Base-by-base conservation (phyloP, 2,113 vertebrate species). In the Tichodroma muraria region DNA sequence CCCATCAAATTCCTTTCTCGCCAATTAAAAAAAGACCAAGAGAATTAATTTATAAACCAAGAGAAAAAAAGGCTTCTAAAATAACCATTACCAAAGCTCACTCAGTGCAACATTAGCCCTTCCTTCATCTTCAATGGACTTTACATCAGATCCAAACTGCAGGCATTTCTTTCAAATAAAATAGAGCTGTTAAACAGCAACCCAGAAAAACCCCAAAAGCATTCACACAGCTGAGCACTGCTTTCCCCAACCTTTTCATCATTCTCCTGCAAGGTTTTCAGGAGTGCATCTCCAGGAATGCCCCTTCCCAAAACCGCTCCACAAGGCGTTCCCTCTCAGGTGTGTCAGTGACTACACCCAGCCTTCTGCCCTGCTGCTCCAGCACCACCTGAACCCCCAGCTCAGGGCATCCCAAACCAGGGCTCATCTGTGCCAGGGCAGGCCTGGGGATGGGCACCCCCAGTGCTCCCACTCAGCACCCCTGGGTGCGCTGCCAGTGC, bases 401-500 rank as follows among this genome's bases (percentile, higher is more conserved):
- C 61, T 9, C 1, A 0, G 27, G 21, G 37, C 54, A 42, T 5
- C 65, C 71, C 61, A 42, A 44, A 2, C 2, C 35, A 38, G 49
- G 10, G 40, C 6, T 65, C 17, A 2, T 17, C 60, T 14, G 13
- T 14, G 40, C 27, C 79, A 71, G 45, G 60, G 69, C 64, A 35
- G 54, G 45, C 45, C 6, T 31, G 30, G 25, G 60, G 10, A 15
- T 31, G 18, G 44, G 44, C 84, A 85, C 77, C 31, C 76, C 6
- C 21, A 35, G 38, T 6, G 44, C 56, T 40, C 40, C 71, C 35
- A 15, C 72, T 16, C 13, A 86, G 47, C 61, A 76, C 11, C 81
- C 21, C 24, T 1, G 23, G 68, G 22, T 11, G 4, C 0, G 0
- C 56, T n/a, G 37, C 65, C 4, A 1, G 28, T 3, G 17, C 33